These are phyloP conservation scores for Pedetes capensis DNA, from an alignment of 2,113 vertebrate genomes.

Conservation along the genomic window DNA sequence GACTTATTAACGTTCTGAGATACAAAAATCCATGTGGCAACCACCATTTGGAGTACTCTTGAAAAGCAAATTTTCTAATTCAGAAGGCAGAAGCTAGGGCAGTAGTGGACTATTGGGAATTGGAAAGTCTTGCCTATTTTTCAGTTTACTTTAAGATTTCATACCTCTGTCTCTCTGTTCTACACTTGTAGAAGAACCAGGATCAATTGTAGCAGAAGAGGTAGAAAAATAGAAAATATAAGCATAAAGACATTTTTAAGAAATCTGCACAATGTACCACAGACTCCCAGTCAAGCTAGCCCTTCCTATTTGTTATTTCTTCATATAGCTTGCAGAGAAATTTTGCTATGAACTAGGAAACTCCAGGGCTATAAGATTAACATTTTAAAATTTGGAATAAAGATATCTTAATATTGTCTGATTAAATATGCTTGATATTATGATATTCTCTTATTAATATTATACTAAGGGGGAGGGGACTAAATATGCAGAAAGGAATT, in stretches of 20 bases:
- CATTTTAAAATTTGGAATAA: slow-evolving; percentile 14
- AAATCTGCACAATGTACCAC: not conserved
- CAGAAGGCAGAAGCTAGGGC: not conserved
- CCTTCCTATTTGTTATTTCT: not conserved
- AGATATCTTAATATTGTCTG: not conserved
- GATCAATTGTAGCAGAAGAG: not conserved
- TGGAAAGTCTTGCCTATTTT: slow-evolving; percentile 5
- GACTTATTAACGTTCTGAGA: slow-evolving; percentile 16
- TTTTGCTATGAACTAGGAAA: not conserved
- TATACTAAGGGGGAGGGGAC: not conserved
- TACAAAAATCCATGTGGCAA: slow-evolving; percentile 30
- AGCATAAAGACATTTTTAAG: slow-evolving; percentile 5
- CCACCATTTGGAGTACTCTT: not conserved
- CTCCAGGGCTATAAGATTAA: not conserved
- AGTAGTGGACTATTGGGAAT: not conserved
- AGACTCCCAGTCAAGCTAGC: not conserved
- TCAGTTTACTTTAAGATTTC: not conserved
- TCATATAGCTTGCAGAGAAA: not conserved
- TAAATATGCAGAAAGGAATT: not conserved
- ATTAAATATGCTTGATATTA: not conserved
- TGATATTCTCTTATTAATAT: slow-evolving; percentile 9
- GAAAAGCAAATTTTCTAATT: slow-evolving; percentile 20
- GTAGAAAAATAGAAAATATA: not conserved
- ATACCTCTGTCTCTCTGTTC: not conserved
- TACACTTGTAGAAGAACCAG: slow-evolving; percentile 1